Base-by-base conservation (phyloP, 2,888 invertebrate genomes). In the Plebejus argus region DNA sequence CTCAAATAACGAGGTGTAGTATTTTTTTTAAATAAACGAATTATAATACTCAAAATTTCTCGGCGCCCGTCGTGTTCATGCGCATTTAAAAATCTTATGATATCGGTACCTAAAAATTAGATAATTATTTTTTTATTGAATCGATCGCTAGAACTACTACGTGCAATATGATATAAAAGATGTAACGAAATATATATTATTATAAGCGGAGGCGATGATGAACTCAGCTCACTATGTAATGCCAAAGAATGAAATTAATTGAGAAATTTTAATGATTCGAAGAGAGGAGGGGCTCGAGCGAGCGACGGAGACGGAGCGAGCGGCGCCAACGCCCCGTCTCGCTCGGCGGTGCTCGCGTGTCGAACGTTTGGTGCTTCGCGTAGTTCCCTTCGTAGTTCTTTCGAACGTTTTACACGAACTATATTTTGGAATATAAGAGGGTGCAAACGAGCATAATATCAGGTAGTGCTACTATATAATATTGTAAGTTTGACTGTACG, bases 141-240 rank as follows among this genome's bases (percentile, higher is more conserved):
- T 23, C 74, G 74, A 28, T 49, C 45, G 49, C 72, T 74, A 74
- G 74, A 28, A 49, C 74, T 74, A 74, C 53, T 49, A 18, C 53
- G 28, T 74, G 72, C 92, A 90, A 91, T 91, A 91, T 53, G 53
- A 53, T 45, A 72, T 15, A 39, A 39, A 70, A 70, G 76, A 78
- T 76, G 78, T 79, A 80, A 81, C 78, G 76, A 79, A 80, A 80
- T 79, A 80, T 78, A 76, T 79, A 76, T 79, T 84, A 74, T 79
- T 84, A 83, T 82, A 85, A 87, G 86, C 87, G 85, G 81, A 86
- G 86, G 85, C 86, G 81, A 85, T 84, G 83, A 87, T 84, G 86
- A 89, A 88, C 87, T 88, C 88, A 91, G 91, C 92, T 92, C 93
- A 92, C 91, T 93, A 90, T 87, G 91, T 89, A 93, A 93, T 93